These are phyloP conservation scores for Microdon myrmicae DNA, from an alignment of 2,888 invertebrate genomes.

Conservation along the genomic window DNA sequence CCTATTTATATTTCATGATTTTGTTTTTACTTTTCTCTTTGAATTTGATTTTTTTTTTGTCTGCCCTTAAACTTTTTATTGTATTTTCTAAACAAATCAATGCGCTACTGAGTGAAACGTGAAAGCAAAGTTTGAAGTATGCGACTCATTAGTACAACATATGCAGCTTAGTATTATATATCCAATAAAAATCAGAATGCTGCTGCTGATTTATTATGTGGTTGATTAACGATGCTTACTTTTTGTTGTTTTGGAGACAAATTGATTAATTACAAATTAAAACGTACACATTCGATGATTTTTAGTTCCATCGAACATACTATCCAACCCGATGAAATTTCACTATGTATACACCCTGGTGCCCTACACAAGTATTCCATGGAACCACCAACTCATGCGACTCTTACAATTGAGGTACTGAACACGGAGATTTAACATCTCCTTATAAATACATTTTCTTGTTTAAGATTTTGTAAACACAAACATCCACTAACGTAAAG, in stretches of 20 bases:
- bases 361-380: slow-evolving; percentile 72
- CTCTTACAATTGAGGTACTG: slow-evolving; percentile 73
- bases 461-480: too few relatives aligned
- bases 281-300: slow-evolving; percentile 55
- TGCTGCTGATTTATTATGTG: background rate
- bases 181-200: slow-evolving; percentile 6
- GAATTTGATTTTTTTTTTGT: slow-evolving; percentile 30
- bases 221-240: slow-evolving; percentile 7
- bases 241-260: slow-evolving; percentile 6
- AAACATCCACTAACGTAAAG: too few relatives aligned
- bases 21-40: slow-evolving; percentile 28
- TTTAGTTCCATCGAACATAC: slow-evolving; percentile 76
- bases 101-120: slow-evolving; percentile 32
- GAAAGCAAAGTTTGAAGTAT: slow-evolving; percentile 14
- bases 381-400: slow-evolving; percentile 74
- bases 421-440: slow-evolving; percentile 18
- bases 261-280: slow-evolving; percentile 29
- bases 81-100: slow-evolving; percentile 34
- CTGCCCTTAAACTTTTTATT: slow-evolving; percentile 41
- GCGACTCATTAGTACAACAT: too few relatives aligned
- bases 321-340: slow-evolving; percentile 76
- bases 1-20: too few relatives aligned
- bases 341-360: slow-evolving; percentile 77
- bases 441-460: too few relatives aligned
- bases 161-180: too few relatives aligned